phyloP scores from a whole-genome alignment of 2,113 vertebrate species.

The Stegastes partitus region DNA sequence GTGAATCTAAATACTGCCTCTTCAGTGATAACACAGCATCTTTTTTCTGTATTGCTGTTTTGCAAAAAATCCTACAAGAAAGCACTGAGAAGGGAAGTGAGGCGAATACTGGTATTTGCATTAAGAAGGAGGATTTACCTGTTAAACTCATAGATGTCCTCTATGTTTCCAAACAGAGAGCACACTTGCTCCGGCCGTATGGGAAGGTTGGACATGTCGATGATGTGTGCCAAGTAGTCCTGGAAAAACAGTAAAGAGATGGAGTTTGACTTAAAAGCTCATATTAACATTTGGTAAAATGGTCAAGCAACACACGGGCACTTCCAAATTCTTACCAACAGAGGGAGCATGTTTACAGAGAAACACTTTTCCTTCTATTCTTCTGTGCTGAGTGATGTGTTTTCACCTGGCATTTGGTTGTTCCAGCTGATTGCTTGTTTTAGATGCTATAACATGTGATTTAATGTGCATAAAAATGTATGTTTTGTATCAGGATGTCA shows the following conservation, averaged over 20 bases:
- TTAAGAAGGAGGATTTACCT: slow-evolving; percentile 82
- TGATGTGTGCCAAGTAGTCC: slow-evolving; percentile 97
- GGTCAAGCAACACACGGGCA: neutral
- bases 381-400: slow-evolving; percentile 1
- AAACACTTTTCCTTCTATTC: neutral
- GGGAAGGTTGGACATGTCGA: slow-evolving; percentile 88
- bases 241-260: slow-evolving; percentile 63
- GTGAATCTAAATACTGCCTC: neutral
- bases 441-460: neutral
- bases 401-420: slow-evolving; percentile 28
- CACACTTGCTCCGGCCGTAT: slow-evolving; percentile 94
- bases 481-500: neutral
- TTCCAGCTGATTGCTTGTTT: neutral
- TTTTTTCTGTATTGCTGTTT: too few species aligned
- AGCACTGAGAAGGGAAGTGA: neutral
- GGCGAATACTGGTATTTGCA: neutral
- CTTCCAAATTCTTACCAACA: slow-evolving; percentile 55
- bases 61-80: neutral
- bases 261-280: neutral
- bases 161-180: slow-evolving; percentile 96
- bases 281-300: neutral
- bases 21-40: neutral
- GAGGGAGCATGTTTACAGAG: slow-evolving; percentile 44
- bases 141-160: slow-evolving; percentile 97
- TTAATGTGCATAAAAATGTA: neutral